Percentiles rank a stretch among this genome's conserved stretches.
phyloP scores from a whole-genome alignment of 1,140 invertebrate species.

The Cotesia vestalis region DNA sequence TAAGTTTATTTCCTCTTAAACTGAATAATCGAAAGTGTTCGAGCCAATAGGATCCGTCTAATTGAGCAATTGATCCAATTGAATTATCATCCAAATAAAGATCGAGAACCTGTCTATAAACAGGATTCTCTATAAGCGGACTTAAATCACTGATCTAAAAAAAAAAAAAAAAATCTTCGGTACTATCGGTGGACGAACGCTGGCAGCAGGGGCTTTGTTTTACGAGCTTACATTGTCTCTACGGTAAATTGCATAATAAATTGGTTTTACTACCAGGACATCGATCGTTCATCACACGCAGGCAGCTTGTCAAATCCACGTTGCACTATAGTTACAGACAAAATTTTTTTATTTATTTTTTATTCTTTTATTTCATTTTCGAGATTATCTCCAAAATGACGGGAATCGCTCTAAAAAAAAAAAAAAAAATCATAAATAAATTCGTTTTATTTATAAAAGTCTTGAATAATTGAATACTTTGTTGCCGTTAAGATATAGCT shows the following conservation, averaged over 20 bases:
- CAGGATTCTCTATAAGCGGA: constrained; percentile 71
- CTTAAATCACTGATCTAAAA: constrained; percentile 71
- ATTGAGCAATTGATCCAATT: constrained; percentile 73
- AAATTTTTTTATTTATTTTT: constrained; percentile 8
- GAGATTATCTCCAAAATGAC: constrained; percentile 1
- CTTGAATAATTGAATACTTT: constrained; percentile 47
- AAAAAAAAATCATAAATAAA: constrained; percentile 13
- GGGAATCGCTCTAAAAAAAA: background rate
- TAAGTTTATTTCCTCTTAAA: constrained; percentile 76
- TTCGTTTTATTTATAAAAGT: background rate
- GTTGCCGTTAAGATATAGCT: constrained; percentile 68
- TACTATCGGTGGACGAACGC: constrained; percentile 37
- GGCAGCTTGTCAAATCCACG: constrained; percentile 30
- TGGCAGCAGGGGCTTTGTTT: constrained; percentile 41
- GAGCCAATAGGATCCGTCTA: constrained; percentile 82
- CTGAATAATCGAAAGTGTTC: constrained; percentile 77
- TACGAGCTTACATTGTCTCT: constrained; percentile 42
- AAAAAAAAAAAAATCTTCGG: constrained; percentile 42
- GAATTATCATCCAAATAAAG: constrained; percentile 81
- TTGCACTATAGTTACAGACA: constrained; percentile 3
- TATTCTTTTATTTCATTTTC: background rate
- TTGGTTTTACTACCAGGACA: constrained; percentile 35
- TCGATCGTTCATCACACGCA: constrained; percentile 35
- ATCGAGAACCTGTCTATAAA: constrained; percentile 74
- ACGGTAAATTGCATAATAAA: constrained; percentile 45